These are phyloP conservation scores for Squalus acanthias DNA, from an alignment of 2,797 vertebrate genomes.

Conservation along the genomic window DNA sequence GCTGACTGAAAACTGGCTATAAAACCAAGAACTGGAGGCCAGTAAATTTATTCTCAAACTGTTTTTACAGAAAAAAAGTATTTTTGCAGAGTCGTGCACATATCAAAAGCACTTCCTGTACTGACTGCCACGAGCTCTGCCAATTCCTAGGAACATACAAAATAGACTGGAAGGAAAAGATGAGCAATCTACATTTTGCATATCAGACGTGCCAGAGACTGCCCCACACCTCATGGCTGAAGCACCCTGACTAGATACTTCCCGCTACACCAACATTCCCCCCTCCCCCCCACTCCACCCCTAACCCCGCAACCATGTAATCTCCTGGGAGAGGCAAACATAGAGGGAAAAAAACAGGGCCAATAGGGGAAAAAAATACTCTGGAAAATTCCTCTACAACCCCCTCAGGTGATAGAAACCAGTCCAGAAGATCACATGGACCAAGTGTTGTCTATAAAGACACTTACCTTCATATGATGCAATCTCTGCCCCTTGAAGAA, in stretches of 20 bases:
- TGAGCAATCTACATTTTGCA: not conserved
- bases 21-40: not conserved
- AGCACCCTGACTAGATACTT: too few relatives aligned
- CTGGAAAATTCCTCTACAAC: not conserved
- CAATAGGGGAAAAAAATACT: not conserved
- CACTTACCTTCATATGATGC: not conserved
- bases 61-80: not conserved
- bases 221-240: not conserved
- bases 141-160: not conserved
- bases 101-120: not conserved
- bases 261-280: too few relatives aligned
- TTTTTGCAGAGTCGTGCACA: not conserved
- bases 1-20: not conserved
- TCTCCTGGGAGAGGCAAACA: not conserved
- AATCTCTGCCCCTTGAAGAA: not conserved
- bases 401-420: not conserved
- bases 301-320: too few relatives aligned
- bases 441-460: not conserved
- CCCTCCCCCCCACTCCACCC: too few relatives aligned
- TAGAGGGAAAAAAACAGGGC: not conserved
- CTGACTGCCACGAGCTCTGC: too few relatives aligned
- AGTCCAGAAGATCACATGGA: not conserved
- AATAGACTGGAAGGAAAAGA: not conserved
- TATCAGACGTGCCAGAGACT: not conserved
- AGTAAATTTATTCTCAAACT: constrained; percentile 16